Conservation (phyloP, 2,888 invertebrate genomes). For the Drepana falcataria region DNA sequence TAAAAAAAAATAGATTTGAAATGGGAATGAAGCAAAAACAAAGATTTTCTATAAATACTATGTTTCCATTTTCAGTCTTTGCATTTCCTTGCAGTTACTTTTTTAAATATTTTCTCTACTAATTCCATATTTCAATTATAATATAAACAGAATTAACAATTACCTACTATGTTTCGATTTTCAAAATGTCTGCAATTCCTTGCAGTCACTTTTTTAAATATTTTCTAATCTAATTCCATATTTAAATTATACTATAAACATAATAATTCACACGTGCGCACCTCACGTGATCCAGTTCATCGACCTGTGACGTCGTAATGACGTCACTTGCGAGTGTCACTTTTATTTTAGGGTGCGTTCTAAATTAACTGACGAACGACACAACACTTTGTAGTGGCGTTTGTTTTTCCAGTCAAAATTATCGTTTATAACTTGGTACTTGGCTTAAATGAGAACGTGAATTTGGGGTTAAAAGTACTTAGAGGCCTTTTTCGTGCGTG, state of each 20-base stretch:
- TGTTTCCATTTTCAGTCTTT: too few relatives aligned
- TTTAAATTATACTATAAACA: not conserved
- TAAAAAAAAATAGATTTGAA: too few relatives aligned
- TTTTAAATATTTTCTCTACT: not conserved
- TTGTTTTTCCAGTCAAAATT: slow-evolving; percentile 9
- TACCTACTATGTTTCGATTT: too few relatives aligned
- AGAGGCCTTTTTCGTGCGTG: not conserved
- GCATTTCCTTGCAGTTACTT: not conserved
- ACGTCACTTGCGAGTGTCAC: slow-evolving; percentile 55
- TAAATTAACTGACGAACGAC: slow-evolving; percentile 22
- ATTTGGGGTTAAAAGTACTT: not conserved
- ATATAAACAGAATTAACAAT: not conserved
- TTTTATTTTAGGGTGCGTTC: slow-evolving; percentile 59
- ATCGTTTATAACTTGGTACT: slow-evolving; percentile 1
- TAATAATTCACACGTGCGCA: slow-evolving; percentile 17
- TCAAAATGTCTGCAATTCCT: too few relatives aligned
- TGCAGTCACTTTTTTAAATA: not conserved
- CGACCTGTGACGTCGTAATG: slow-evolving; percentile 51
- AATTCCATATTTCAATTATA: not conserved
- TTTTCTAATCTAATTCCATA: not conserved
- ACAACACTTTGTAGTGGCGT: slow-evolving; percentile 9
- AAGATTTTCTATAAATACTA: too few relatives aligned
- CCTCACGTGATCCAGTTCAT: slow-evolving; percentile 34
- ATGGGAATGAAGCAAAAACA: too few relatives aligned
- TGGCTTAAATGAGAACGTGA: slow-evolving; percentile 1